Evolutionary conservation across 2,888 invertebrate species (phyloP).

Genomic region (Gnatocerus cornutus): DNA sequence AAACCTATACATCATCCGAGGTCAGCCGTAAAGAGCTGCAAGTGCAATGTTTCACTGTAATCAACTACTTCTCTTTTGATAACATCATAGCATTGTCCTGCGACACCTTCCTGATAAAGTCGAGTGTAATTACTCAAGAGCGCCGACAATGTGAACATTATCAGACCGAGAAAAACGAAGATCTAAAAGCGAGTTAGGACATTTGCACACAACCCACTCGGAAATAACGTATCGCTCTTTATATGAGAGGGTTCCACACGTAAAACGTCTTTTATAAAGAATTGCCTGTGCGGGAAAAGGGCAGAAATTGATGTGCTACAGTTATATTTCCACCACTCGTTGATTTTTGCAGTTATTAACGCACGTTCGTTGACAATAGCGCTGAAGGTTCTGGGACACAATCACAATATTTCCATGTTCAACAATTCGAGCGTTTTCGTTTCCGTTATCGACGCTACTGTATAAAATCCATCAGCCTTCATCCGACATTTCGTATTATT

Average conservation of each 20-base stretch:
- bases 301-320: conserved; percentile 12
- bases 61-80: conserved; percentile 21
- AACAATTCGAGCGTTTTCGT: conserved; percentile 31
- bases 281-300: conserved; percentile 30
- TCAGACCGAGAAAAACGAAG: conserved; percentile 41
- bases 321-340: no score
- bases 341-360: no score
- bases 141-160: conserved; percentile 37
- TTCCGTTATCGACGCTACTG: conserved; percentile 39
- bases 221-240: conserved; percentile 45
- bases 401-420: conserved; percentile 25
- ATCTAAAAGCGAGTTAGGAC: conserved; percentile 45
- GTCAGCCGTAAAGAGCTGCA: conserved; percentile 39
- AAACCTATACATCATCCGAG: conserved; percentile 51
- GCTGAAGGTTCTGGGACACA: conserved; percentile 9
- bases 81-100: conserved; percentile 32
- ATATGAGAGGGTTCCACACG: conserved; percentile 38
- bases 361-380: not conserved
- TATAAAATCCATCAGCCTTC: conserved; percentile 43
- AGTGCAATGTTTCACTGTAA: conserved; percentile 39
- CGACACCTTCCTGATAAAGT: conserved; percentile 42
- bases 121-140: conserved; percentile 39
- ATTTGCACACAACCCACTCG: conserved; percentile 46
- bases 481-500: conserved; percentile 44
- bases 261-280: conserved; percentile 34